Percentiles rank a stretch among this genome's conserved stretches.
Conservation (phyloP, 2,888 invertebrate species). For the Allolobophora icterica region DNA sequence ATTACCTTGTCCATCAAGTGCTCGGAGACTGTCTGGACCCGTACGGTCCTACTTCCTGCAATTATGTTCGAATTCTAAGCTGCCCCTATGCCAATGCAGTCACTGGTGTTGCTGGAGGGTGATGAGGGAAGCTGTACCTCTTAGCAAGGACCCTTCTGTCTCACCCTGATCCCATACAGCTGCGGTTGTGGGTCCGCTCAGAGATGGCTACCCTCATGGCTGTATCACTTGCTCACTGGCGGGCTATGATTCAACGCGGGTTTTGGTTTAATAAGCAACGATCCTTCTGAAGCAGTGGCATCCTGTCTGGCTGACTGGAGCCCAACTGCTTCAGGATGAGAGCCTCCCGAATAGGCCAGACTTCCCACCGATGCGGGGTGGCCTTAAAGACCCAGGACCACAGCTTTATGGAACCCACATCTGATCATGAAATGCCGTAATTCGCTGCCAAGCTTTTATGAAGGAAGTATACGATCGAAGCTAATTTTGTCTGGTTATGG, state of each 20-base stretch:
- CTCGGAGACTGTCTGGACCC: not conserved
- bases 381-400: not conserved
- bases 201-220: not conserved
- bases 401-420: not conserved
- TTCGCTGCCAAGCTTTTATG: not conserved
- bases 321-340: not conserved
- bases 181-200: not conserved
- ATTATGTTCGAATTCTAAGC: not conserved
- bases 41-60: not conserved
- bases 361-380: not conserved
- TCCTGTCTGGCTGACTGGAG: not conserved
- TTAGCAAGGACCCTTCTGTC: not conserved
- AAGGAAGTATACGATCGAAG: constrained; percentile 1
- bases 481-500: not conserved
- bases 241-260: not conserved
- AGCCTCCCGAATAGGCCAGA: not conserved
- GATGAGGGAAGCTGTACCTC: no score
- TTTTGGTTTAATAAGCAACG: not conserved
- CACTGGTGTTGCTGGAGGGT: not conserved
- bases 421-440: not conserved
- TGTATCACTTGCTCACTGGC: not conserved
- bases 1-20: not conserved
- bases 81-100: not conserved
- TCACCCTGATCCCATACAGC: not conserved
- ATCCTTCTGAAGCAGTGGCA: no score